Base-by-base conservation (phyloP, 2,797 vertebrate species). In the Anas bahamensis region DNA sequence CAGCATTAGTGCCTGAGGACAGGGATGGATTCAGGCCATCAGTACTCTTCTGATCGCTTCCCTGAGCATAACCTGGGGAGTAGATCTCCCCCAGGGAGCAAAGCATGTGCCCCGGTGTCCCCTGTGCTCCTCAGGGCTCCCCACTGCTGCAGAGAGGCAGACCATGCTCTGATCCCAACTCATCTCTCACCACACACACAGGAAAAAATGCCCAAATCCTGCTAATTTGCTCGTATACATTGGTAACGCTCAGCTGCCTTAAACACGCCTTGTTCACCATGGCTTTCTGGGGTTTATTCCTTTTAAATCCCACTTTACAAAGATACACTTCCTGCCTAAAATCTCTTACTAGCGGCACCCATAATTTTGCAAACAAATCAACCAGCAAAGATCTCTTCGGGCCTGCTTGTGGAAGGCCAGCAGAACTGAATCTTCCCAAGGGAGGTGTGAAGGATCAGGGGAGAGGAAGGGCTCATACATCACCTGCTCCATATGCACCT, bases 221-320 rank as follows among this genome's bases (percentile, higher is more conserved):
- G 70, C 23, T 16, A 2, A 31, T 29, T 52, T 7, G 37, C 13
- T 53, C 69, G 7, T 48, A 23, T 1, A 28, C 12, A 8, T 7
- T 3, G 4, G 21, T 22, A 44, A 72, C 1, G 1, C 42, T 66
- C 52, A 63, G 22, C 31, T 61, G 74, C 68, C 35, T 65, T 46
- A 52, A 9, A 23, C 6, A 41, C 2, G 9, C 13, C 15, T 68
- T 52, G n/a, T 11, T 63, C 0, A 0, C 13, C 4, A 3, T 14
- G 24, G 17, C 39, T 85, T 87, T 23, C 39, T 56, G 7, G 3
- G 18, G 5, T 52, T 29, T 35, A 22, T 37, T 79, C 70, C n/a
- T 73, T 66, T 81, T 18, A 75, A 69, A 63, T 8, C 17, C 11
- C 29, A 46, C 18, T 11, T 78, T 64, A 66, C 2, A 53, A 66